Evolutionary conservation across 2,888 invertebrate species (phyloP), one percentile per base, ranked within the genome.

Genomic region (Drosophila paranaensis): DNA sequence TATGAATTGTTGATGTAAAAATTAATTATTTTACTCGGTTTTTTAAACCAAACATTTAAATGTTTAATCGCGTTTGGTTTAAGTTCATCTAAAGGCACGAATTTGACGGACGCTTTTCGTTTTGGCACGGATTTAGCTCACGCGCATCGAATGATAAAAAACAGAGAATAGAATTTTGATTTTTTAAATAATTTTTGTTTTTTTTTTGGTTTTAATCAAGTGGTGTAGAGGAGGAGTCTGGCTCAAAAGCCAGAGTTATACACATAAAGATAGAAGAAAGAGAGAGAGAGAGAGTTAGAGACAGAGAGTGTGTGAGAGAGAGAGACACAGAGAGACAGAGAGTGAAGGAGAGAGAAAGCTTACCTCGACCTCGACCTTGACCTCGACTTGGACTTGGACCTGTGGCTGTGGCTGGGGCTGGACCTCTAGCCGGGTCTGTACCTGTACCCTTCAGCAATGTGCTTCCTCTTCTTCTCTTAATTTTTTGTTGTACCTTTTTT

Each of bases 31-130:
- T 67, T 67, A 65, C 76, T 71, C 76, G 10, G 46, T 68, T 46
- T 51, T 60, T 62, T 72, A 76, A 75, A 53, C 58, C 64, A 69
- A 67, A 71, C 65, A 57, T 50, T 65, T 69, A 70, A 74, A 75
- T 66, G 60, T 61, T 50, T 60, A 43, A 61, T 43, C 14, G 27
- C 48, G 27, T 84, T 91, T 90, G 91, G 90, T 88, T 91, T 88
- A 91, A 87, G 90, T 85, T 91, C 91, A 91, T 91, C 91, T 91
- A 91, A 91, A 91, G 88, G 91, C 91, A 91, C 82, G 90, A 81
- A 91, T 91, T 91, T 91, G 91, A 91, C 91, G 91, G 91, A 91
- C 91, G 91, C 91, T 91, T 91, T 91, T 91, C 91, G 91, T 91
- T 81, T 91, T 91, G 91, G 85, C 90, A 89, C 91, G 91, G 91